Evolutionary conservation across 2,113 vertebrate species (phyloP).

Genomic region (Drymodes brunneopygia): DNA sequence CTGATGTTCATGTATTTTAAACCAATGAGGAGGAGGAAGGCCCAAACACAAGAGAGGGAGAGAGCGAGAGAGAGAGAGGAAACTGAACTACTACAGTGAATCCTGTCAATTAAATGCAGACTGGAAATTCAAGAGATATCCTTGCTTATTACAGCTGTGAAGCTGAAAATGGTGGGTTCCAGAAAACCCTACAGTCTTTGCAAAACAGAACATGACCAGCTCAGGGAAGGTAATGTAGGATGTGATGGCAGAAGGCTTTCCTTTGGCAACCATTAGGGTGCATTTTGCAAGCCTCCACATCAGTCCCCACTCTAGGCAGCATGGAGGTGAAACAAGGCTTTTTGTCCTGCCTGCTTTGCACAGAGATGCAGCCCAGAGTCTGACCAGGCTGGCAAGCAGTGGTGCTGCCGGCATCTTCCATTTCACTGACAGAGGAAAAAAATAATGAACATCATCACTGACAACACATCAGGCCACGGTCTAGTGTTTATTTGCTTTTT

Average conservation of each 20-base stretch:
- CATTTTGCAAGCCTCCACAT: background rate
- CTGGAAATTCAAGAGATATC: background rate
- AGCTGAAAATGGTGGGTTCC: background rate
- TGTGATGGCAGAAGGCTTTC: background rate
- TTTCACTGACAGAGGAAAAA: background rate
- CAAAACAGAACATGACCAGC: background rate
- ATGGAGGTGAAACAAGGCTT: background rate
- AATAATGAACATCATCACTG: background rate
- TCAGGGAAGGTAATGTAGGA: background rate
- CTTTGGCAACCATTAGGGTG: background rate
- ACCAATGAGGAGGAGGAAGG: background rate
- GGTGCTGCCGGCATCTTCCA: background rate
- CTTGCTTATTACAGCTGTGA: background rate
- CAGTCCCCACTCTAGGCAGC: background rate
- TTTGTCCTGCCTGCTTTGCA: background rate
- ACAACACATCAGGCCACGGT: background rate
- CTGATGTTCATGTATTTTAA: background rate
- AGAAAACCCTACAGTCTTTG: background rate
- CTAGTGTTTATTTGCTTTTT: conserved; percentile 58
- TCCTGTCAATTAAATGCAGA: background rate
- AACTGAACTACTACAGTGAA: background rate
- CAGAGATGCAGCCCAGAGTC: background rate
- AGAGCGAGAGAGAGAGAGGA: background rate
- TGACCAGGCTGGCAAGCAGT: background rate
- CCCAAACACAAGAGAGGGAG: background rate